phyloP scores from a whole-genome alignment of 2,888 invertebrate species.

The Chironomus tentans region DNA sequence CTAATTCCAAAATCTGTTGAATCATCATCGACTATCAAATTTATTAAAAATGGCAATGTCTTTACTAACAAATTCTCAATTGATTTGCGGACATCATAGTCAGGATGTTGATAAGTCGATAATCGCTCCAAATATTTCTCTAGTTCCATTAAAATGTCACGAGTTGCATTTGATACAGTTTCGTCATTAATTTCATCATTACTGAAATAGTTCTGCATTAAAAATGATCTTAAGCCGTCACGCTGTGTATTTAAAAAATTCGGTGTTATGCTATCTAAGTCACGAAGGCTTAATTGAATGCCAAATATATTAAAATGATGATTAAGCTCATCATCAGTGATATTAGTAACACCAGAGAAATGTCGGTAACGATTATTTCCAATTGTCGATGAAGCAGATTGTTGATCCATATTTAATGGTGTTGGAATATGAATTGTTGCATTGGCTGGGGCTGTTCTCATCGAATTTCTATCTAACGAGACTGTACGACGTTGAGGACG shows the following conservation, averaged over 20 bases:
- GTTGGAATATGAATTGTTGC: constrained; percentile 27
- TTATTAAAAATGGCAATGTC: constrained; percentile 35
- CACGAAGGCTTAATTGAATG: constrained; percentile 29
- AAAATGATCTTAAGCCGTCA: constrained; percentile 34
- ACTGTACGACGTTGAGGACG: constrained; percentile 9
- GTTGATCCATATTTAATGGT: constrained; percentile 30
- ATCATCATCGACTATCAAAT: constrained; percentile 33
- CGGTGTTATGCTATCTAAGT: constrained; percentile 29
- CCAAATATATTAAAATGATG: constrained; percentile 30
- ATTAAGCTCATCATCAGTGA: constrained; percentile 28
- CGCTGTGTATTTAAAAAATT: constrained; percentile 33
- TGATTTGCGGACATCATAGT: constrained; percentile 38
- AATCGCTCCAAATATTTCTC: background rate
- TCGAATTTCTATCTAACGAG: constrained; percentile 6
- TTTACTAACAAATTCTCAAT: constrained; percentile 37
- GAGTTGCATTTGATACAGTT: constrained; percentile 2
- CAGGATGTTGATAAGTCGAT: constrained; percentile 7
- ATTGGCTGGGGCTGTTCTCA: constrained; percentile 28
- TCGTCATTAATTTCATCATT: constrained; percentile 17
- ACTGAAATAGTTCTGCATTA: constrained; percentile 32
- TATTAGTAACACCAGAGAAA: constrained; percentile 30
- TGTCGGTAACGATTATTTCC: constrained; percentile 11
- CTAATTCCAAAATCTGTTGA: constrained; percentile 35
- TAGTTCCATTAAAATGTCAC: constrained; percentile 1
- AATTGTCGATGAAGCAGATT: constrained; percentile 27